phyloP scores from a whole-genome alignment of 1,140 invertebrate genomes.

The Drosophila melanogaster region DNA sequence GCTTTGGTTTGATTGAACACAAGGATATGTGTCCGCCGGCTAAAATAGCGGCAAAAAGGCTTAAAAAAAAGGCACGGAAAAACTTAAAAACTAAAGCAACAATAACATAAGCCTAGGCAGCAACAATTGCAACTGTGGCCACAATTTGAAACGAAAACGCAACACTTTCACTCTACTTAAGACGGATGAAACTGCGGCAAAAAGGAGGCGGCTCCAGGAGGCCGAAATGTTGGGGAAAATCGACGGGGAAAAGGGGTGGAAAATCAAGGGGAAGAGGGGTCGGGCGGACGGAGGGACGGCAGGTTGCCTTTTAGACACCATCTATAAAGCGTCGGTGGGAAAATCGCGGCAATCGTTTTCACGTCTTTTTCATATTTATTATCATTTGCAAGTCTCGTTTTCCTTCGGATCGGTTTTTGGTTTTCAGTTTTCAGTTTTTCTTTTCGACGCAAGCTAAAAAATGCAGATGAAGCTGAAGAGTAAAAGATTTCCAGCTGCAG shows the following conservation, averaged over 20 bases:
- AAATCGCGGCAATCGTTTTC: conserved; percentile 70
- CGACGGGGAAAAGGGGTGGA: not conserved
- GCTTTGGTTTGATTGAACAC: conserved; percentile 83
- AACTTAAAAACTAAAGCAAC: conserved; percentile 36
- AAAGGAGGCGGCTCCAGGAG: conserved; percentile 11
- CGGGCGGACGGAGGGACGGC: conserved; percentile 4
- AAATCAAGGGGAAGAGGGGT: not conserved
- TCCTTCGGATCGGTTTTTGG: not conserved
- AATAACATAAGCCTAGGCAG: conserved; percentile 65
- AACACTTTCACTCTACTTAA: conserved; percentile 84
- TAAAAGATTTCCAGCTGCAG: conserved; percentile 32
- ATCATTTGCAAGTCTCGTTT: conserved; percentile 53
- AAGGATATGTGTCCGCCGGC: conserved; percentile 82
- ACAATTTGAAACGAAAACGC: conserved; percentile 77
- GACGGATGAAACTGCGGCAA: conserved; percentile 61
- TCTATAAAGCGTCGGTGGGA: conserved; percentile 74
- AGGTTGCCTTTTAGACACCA: conserved; percentile 64
- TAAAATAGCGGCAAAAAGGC: conserved; percentile 13
- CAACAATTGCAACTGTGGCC: conserved; percentile 55
- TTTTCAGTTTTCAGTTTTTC: not conserved
- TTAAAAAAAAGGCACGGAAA: conserved; percentile 1
- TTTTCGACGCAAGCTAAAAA: conserved; percentile 13
- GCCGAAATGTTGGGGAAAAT: not conserved
- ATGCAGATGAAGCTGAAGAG: conserved; percentile 44
- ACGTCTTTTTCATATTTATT: conserved; percentile 60